A percentile compares a stretch with the other conserved stretches of the same genome.
Conservation (phyloP, 2,888 invertebrate genomes). For the Microchrysa polita region DNA sequence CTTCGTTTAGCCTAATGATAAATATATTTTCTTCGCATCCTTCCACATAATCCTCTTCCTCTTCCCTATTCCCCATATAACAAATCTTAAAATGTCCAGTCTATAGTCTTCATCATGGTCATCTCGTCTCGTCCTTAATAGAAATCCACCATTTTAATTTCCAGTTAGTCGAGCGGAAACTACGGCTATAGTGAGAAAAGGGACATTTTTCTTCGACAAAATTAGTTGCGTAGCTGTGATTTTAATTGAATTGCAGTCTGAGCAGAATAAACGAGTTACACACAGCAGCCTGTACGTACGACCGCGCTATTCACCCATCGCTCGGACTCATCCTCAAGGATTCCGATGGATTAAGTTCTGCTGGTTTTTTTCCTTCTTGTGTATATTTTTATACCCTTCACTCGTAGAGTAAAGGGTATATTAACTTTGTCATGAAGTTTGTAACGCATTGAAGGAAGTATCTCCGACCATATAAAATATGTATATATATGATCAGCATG, state of each 20-base stretch:
- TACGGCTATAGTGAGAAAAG: conserved; percentile 20
- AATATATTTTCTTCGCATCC: no score
- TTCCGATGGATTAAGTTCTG: background rate
- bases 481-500: no score
- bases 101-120: no score
- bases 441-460: no score
- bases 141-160: conserved; percentile 25
- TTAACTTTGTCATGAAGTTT: no score
- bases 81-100: no score
- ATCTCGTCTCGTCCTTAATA: background rate
- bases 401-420: no score
- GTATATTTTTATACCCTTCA: no score
- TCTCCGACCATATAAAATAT: no score
- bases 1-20: no score
- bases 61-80: no score
- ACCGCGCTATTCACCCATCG: background rate
- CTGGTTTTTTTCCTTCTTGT: conserved; percentile 10
- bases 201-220: conserved; percentile 46
- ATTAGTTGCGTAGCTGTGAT: conserved; percentile 48
- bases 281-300: background rate
- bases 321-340: background rate
- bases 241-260: conserved; percentile 48
- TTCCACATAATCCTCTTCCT: no score
- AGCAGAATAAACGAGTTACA: conserved; percentile 13
- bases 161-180: conserved; percentile 36